These are phyloP conservation scores for Danaus plexippus DNA, from an alignment of 1,140 invertebrate species.

Conservation along the genomic window DNA sequence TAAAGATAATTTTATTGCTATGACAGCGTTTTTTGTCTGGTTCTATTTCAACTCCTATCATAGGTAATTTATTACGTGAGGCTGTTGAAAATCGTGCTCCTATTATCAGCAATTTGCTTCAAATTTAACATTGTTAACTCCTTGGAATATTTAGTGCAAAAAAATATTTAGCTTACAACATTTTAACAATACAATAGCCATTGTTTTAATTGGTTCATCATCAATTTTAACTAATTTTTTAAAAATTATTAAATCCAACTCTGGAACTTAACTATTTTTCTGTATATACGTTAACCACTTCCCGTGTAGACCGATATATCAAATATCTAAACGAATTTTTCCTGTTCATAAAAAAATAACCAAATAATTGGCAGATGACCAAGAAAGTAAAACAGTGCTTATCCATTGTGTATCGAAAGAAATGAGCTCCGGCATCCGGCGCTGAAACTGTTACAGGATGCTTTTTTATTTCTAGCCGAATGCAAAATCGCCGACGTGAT, in stretches of 20 bases:
- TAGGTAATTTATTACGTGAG: slow-evolving; percentile 44
- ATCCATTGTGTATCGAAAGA: slow-evolving; percentile 19
- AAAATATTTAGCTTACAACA: slow-evolving; percentile 15
- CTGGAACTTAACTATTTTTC: slow-evolving; percentile 1
- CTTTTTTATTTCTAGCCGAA: slow-evolving; percentile 9
- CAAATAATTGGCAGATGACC: slow-evolving; percentile 11
- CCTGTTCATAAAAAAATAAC: slow-evolving; percentile 9
- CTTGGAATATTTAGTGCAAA: slow-evolving; percentile 11
- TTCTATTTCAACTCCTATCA: neutral
- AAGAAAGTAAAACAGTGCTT: slow-evolving; percentile 16
- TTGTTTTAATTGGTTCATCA: slow-evolving; percentile 19
- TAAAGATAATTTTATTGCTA: slow-evolving; percentile 4
- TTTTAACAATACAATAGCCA: slow-evolving; percentile 13
- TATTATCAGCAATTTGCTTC: slow-evolving; percentile 22
- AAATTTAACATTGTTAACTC: slow-evolving; percentile 10
- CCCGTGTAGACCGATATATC: neutral
- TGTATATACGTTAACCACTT: slow-evolving; percentile 1
- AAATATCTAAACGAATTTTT: slow-evolving; percentile 7
- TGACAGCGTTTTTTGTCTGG: slow-evolving; percentile 10
- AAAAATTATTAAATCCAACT: neutral
- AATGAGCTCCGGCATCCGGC: slow-evolving; percentile 14
- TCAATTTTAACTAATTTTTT: neutral
- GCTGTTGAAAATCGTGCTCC: slow-evolving; percentile 28
- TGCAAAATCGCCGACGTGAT: slow-evolving; percentile 4
- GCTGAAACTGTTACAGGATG: slow-evolving; percentile 16